phyloP scores from a whole-genome alignment of 2,888 invertebrate species.

The Drosophila trichaetosa region DNA sequence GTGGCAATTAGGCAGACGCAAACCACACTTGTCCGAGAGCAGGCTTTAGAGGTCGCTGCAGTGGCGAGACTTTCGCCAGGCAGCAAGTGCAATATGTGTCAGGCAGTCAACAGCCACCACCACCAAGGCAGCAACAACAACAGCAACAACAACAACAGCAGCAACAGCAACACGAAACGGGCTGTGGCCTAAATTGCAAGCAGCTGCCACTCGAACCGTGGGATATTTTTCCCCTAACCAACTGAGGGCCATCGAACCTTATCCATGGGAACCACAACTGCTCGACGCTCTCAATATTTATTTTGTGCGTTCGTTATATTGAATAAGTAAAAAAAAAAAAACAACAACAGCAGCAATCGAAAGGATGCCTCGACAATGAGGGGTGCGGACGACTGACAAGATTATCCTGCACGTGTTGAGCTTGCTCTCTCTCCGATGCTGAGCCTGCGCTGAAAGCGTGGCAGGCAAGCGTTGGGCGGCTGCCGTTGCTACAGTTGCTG shows the following conservation, averaged over 20 bases:
- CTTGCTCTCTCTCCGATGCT: constrained; percentile 56
- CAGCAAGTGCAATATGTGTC: constrained; percentile 77
- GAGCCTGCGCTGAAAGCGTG: constrained; percentile 70
- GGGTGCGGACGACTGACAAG: constrained; percentile 60
- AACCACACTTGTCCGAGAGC: constrained; percentile 42
- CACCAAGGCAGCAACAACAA: constrained; percentile 37
- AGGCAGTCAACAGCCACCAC: constrained; percentile 53
- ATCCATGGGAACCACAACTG: constrained; percentile 84
- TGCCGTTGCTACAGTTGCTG: constrained; percentile 30
- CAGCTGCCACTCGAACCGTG: constrained; percentile 84
- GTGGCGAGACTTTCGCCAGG: constrained; percentile 53
- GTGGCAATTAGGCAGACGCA: constrained; percentile 64
- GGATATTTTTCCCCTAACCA: constrained; percentile 81
- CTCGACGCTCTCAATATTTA: constrained; percentile 82
- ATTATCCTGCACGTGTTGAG: constrained; percentile 80
- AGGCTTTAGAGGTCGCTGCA: constrained; percentile 46
- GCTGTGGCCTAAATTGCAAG: constrained; percentile 83
- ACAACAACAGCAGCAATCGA: constrained; percentile 22
- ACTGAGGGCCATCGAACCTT: constrained; percentile 76
- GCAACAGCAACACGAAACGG: constrained; percentile 58
- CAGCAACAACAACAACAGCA: constrained; percentile 38
- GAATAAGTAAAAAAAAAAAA: constrained; percentile 54
- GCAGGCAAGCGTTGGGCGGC: constrained; percentile 69
- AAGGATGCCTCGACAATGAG: constrained; percentile 55
- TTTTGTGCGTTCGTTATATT: constrained; percentile 76